Evolutionary conservation across 2,113 vertebrate species (phyloP).

Genomic region (Heterochromis multidens): DNA sequence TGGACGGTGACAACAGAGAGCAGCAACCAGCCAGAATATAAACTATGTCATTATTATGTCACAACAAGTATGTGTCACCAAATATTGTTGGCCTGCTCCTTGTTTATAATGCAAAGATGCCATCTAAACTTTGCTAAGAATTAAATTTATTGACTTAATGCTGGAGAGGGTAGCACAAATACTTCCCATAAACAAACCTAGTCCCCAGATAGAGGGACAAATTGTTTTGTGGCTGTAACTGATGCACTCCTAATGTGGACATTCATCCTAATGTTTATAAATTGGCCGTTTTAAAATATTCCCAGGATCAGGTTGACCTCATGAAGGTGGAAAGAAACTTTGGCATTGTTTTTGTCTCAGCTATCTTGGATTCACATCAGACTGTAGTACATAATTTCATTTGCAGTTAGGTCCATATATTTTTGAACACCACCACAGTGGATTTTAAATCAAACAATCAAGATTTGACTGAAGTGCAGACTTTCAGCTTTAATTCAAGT

Average conservation of each 20-base stretch:
- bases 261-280: neutral
- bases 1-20: conserved; percentile 52
- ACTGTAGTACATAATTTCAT: neutral
- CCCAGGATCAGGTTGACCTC: neutral
- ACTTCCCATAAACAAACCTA: neutral
- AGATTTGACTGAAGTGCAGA: neutral
- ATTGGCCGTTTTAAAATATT: neutral
- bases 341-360: neutral
- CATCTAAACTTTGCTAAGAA: neutral
- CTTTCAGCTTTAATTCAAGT: neutral
- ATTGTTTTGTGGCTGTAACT: neutral
- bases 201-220: neutral
- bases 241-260: neutral
- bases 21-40: conserved; percentile 52
- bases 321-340: neutral
- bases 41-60: conserved; percentile 48
- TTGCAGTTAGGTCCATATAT: neutral
- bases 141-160: neutral
- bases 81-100: neutral
- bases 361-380: neutral
- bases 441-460: neutral
- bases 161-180: neutral
- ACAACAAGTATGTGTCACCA: conserved; percentile 29
- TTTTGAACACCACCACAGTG: neutral
- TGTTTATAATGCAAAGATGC: conserved; percentile 18